Base-by-base conservation (phyloP, 2,797 vertebrate genomes). In the Psittacula derbiana region DNA sequence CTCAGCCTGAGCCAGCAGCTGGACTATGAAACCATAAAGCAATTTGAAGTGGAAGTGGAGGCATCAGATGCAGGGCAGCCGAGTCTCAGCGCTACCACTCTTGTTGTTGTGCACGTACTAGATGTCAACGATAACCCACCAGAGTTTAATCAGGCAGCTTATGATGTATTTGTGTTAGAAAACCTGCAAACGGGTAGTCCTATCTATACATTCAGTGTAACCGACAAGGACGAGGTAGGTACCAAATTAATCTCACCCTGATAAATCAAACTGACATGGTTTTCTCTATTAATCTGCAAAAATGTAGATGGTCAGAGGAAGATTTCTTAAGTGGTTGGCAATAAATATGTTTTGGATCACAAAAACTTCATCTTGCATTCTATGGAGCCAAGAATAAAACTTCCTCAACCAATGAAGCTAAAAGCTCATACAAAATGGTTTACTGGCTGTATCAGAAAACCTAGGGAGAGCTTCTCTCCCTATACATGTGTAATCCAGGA, bases 121-220 rank as follows among this genome's bases (percentile, higher is more conserved):
- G 98, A 98, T 2, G 92, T 98, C 80, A 98, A 98, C 5, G 97
- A 98, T 86, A 98, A 98, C 62, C 93, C 96, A 9, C 98, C 98
- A 13, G 87, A 97, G 95, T 98, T 98, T 92, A 98, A 96, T 69
- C 74, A 95, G 75, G 82, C 94, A 18, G 71, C 4, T 58, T 98
- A 98, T 11, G 30, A 98, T 2, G 72, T 97, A 25, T 70, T 64
- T 13, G 90, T 98, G 44, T 79, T 88, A 73, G 98, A 98, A 95
- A 98, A 98, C 94, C 94, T 98, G 62, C 96, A 93, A 18, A 91
- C 92, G 11, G 98, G 98, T 12, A 95, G 97, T 27, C 96, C 97
- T 70, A 46, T 98, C 86, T 88, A 96, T 17, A 96, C 79, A 3
- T 95, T 98, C 87, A 95, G 89, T 71, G 97, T 98, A 85, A 94